Conservation (phyloP, 2,797 vertebrate species). For the Eulemur mongoz region DNA sequence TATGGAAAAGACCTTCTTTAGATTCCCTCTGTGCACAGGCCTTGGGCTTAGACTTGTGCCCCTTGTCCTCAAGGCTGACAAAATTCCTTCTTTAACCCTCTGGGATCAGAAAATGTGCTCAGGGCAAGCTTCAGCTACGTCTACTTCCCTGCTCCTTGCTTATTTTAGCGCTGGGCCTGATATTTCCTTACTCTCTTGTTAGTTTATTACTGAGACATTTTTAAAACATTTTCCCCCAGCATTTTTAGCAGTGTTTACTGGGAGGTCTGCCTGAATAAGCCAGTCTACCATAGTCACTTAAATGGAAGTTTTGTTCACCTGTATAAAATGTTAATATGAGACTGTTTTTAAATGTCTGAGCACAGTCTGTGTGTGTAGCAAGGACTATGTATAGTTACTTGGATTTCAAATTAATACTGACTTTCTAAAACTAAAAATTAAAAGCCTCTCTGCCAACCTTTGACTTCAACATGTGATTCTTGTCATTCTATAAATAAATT, state of each 20-base stretch:
- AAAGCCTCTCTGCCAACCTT: background rate
- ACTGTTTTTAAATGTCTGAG: background rate
- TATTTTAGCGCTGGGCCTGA: background rate
- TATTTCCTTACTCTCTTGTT: background rate
- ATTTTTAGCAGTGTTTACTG: background rate
- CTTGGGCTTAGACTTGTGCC: background rate
- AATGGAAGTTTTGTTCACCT: background rate
- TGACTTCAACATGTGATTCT: background rate
- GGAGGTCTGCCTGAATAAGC: background rate
- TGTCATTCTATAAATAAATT: conserved; percentile 6
- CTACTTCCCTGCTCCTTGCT: background rate
- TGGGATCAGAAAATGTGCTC: background rate
- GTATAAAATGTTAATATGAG: background rate
- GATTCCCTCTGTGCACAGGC: background rate
- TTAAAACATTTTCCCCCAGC: background rate
- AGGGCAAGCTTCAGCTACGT: background rate
- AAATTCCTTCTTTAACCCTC: background rate
- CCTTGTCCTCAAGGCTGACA: background rate
- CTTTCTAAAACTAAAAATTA: conserved; percentile 11
- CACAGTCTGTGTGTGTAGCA: background rate
- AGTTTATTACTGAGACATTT: background rate
- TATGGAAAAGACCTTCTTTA: background rate
- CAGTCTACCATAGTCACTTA: background rate
- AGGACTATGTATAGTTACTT: background rate
- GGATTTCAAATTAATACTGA: background rate